Percentiles rank a stretch among this genome's conserved stretches.
Evolutionary conservation across 2,113 vertebrate species (phyloP).

Genomic region (Pardalotus punctatus): DNA sequence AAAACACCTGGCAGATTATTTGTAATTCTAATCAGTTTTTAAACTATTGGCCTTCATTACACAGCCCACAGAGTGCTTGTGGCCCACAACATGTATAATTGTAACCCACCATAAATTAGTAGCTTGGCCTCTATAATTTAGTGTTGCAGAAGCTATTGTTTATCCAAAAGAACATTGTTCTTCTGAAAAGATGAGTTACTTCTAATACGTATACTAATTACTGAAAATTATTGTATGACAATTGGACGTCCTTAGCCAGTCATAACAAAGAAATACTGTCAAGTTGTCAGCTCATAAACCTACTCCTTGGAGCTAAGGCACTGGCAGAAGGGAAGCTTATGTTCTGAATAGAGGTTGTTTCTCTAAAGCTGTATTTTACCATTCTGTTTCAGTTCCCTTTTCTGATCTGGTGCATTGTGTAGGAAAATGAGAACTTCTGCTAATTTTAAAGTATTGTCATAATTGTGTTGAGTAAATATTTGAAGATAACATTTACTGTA

Average conservation of each 20-base stretch:
- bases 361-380: not conserved
- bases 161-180: slow-evolving; percentile 64
- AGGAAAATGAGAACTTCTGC: not conserved
- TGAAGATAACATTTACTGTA: not conserved
- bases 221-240: slow-evolving; percentile 64
- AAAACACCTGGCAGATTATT: slow-evolving; percentile 67
- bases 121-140: slow-evolving; percentile 51
- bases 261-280: slow-evolving; percentile 58
- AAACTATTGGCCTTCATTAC: slow-evolving; percentile 67
- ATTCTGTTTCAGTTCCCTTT: not conserved
- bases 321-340: not conserved
- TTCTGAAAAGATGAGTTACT: slow-evolving; percentile 59
- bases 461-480: not conserved
- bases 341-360: not conserved
- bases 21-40: slow-evolving; percentile 67
- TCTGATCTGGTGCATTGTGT: not conserved
- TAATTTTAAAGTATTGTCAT: not conserved
- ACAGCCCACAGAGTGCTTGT: slow-evolving; percentile 62
- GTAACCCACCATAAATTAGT: slow-evolving; percentile 67
- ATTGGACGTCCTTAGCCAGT: slow-evolving; percentile 48
- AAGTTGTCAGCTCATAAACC: slow-evolving; percentile 50
- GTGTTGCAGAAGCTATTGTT: slow-evolving; percentile 59
- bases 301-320: slow-evolving; percentile 10
- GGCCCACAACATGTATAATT: slow-evolving; percentile 66
- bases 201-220: slow-evolving; percentile 62